These are phyloP conservation scores for Stylophora pistillata DNA, from an alignment of 64 coral and sea anemone genomes.

Conservation along the genomic window DNA sequence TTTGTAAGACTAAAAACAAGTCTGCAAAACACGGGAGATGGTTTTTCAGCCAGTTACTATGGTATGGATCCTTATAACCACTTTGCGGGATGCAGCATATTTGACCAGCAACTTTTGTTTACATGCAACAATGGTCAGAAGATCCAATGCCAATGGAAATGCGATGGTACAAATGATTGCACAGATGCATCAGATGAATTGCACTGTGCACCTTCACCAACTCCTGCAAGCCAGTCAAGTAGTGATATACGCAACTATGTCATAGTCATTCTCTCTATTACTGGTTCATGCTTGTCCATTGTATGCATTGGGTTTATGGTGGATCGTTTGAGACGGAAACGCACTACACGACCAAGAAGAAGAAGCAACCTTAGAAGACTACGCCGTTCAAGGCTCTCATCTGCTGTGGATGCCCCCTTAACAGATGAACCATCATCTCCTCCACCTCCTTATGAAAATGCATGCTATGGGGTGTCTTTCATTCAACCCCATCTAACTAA, in stretches of 20 bases:
- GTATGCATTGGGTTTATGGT: slow-evolving; percentile 80
- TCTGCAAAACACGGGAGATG: slow-evolving; percentile 30
- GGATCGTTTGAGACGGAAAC: slow-evolving; percentile 73
- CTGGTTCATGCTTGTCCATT: slow-evolving; percentile 76
- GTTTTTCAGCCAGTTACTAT: slow-evolving; percentile 82
- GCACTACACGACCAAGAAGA: slow-evolving; percentile 43
- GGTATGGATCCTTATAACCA: slow-evolving; percentile 71
- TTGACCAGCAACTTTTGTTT: slow-evolving; percentile 70
- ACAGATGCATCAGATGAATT: slow-evolving; percentile 83
- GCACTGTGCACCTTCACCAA: slow-evolving; percentile 33
- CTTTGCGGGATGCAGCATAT: slow-evolving; percentile 67
- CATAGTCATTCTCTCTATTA: slow-evolving; percentile 81
- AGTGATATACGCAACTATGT: slow-evolving; percentile 79
- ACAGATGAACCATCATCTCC: slow-evolving; percentile 71
- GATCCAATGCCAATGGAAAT: slow-evolving; percentile 86
- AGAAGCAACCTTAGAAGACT: slow-evolving; percentile 41
- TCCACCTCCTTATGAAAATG: slow-evolving; percentile 53
- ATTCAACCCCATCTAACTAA: neutral
- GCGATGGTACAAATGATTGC: slow-evolving; percentile 85
- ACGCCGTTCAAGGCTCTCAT: slow-evolving; percentile 44
- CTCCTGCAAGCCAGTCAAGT: slow-evolving; percentile 9
- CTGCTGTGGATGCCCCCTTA: slow-evolving; percentile 36
- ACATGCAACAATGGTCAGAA: slow-evolving; percentile 70
- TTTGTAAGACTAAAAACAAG: slow-evolving; percentile 59
- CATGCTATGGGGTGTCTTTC: neutral